A percentile compares a stretch with the other conserved stretches of the same genome.
Conservation (phyloP, 2,797 vertebrate species). For the Botia kubotai region DNA sequence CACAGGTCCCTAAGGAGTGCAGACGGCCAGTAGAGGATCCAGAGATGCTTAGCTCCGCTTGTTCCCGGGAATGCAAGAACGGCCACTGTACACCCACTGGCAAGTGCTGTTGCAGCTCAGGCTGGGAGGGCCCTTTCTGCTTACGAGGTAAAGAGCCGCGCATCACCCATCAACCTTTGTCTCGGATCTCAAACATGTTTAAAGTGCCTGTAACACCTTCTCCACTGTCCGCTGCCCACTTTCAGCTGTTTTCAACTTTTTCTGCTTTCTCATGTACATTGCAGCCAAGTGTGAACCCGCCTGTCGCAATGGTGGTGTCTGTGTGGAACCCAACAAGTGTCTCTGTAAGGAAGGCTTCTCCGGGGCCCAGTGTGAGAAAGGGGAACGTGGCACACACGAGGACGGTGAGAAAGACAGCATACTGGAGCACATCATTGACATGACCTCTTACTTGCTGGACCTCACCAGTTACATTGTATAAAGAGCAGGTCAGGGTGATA, state of each 20-base stretch:
- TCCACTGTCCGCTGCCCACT: neutral
- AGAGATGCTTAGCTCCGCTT: constrained; percentile 89
- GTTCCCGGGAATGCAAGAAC: constrained; percentile 92
- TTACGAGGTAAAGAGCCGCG: constrained; percentile 82
- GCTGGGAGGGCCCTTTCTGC: constrained; percentile 97
- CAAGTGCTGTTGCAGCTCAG: constrained; percentile 92
- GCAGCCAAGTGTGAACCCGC: constrained; percentile 94
- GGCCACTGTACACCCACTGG: constrained; percentile 94
- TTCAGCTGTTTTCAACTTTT: neutral
- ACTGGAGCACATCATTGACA: constrained; percentile 96
- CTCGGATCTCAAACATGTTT: neutral
- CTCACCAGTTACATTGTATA: constrained; percentile 98
- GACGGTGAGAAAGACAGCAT: constrained; percentile 91
- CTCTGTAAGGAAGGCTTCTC: constrained; percentile 97
- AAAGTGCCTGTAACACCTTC: neutral
- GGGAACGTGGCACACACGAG: constrained; percentile 86
- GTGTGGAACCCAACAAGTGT: constrained; percentile 93
- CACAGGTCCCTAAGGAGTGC: constrained; percentile 92
- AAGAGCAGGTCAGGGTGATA: constrained; percentile 66
- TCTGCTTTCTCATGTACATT: constrained; percentile 36
- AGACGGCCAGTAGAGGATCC: constrained; percentile 84
- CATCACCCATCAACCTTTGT: neutral
- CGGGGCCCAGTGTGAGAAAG: constrained; percentile 91
- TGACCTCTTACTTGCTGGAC: constrained; percentile 97
- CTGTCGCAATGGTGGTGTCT: constrained; percentile 95